Conservation (phyloP, 2,888 invertebrate genomes). For the Eupithecia dodoneata region DNA sequence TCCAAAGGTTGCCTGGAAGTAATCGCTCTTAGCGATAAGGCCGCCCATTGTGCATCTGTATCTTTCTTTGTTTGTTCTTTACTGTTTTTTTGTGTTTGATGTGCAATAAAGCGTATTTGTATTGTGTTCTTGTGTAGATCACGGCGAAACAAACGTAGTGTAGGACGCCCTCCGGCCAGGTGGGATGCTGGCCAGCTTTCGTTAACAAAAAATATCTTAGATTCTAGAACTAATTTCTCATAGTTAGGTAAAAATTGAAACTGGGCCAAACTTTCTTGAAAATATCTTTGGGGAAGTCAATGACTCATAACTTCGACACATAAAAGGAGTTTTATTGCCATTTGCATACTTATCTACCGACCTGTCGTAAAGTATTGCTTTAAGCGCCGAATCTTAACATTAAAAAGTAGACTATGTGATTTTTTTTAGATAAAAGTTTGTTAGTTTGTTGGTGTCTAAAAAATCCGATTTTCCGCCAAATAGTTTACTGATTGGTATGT, state of each 20-base stretch:
- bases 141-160: too few relatives aligned
- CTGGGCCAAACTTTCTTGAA: not conserved
- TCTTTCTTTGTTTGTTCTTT: too few relatives aligned
- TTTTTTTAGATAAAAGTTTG: not conserved
- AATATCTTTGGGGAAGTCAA: not conserved
- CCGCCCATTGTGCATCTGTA: too few relatives aligned
- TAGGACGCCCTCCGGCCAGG: too few relatives aligned
- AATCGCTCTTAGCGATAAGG: too few relatives aligned
- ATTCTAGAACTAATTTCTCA: not conserved
- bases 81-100: too few relatives aligned
- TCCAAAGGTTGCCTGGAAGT: too few relatives aligned
- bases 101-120: too few relatives aligned
- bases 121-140: too few relatives aligned
- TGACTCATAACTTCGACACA: not conserved
- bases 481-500: not conserved
- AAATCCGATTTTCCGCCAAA: not conserved
- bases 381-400: not conserved
- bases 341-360: not conserved
- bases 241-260: not conserved
- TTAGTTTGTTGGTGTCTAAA: not conserved
- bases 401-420: not conserved
- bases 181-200: too few relatives aligned
- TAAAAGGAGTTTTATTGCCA: constrained; percentile 6
- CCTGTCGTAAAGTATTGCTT: not conserved
- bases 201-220: not conserved